A percentile compares a stretch with the other conserved stretches of the same genome.
Evolutionary conservation across 2,888 invertebrate genomes (phyloP).

Genomic region (Brachynemurus nebulosus): DNA sequence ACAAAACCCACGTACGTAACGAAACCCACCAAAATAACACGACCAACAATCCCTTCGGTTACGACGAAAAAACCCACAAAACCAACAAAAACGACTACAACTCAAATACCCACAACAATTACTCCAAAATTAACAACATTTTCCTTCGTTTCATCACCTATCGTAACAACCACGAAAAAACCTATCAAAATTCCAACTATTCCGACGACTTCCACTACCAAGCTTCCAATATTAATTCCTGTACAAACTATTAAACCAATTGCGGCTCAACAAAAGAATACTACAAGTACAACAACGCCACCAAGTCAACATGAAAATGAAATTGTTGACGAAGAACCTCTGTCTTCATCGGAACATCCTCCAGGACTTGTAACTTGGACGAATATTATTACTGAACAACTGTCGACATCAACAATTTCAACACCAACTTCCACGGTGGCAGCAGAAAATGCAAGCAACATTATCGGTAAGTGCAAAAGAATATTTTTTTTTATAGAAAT

Average conservation of each 20-base stretch:
- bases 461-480: not conserved
- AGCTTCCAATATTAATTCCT: conserved; percentile 21
- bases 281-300: conserved; percentile 16
- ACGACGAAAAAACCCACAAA: conserved; percentile 18
- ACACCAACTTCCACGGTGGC: conserved; percentile 2
- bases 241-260: conserved; percentile 19
- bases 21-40: conserved; percentile 9
- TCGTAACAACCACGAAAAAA: conserved; percentile 13
- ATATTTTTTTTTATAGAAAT: too few species aligned
- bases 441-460: not conserved
- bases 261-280: conserved; percentile 21
- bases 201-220: conserved; percentile 21
- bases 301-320: conserved; percentile 15
- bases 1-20: conserved; percentile 4
- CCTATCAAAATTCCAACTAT: conserved; percentile 19
- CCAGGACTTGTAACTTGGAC: conserved; percentile 19
- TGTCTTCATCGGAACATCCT: conserved; percentile 1
- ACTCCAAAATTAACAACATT: conserved; percentile 10
- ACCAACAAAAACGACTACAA: conserved; percentile 19
- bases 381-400: conserved; percentile 12
- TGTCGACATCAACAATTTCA: conserved; percentile 11
- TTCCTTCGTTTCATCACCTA: conserved; percentile 16
- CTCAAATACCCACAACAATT: conserved; percentile 16
- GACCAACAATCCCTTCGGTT: conserved; percentile 13
- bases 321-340: not conserved